phyloP scores from a whole-genome alignment of 2,888 invertebrate genomes.

The Phyto melanocephala region DNA sequence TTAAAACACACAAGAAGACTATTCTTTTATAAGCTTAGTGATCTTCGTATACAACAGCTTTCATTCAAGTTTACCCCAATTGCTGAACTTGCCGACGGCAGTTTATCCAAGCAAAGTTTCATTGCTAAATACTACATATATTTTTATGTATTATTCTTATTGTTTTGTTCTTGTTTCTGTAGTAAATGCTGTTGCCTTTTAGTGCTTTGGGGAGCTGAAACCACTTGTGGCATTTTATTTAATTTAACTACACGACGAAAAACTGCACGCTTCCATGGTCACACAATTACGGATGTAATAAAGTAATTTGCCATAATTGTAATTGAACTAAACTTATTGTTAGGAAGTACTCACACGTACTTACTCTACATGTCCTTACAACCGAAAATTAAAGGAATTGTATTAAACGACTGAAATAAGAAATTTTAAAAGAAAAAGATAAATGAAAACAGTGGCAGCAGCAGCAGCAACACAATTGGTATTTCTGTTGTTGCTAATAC shows the following conservation, averaged over 20 bases:
- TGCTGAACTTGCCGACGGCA: conserved; percentile 56
- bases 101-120: conserved; percentile 23
- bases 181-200: conserved; percentile 31
- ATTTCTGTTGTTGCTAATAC: conserved; percentile 13
- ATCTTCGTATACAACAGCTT: conserved; percentile 4
- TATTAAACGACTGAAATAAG: conserved; percentile 4
- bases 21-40: no score
- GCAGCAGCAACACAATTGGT: conserved; percentile 18
- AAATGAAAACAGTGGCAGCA: conserved; percentile 15
- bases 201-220: conserved; percentile 62
- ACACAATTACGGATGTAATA: conserved; percentile 79
- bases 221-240: conserved; percentile 67
- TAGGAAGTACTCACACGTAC: conserved; percentile 48
- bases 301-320: conserved; percentile 78
- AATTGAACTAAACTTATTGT: conserved; percentile 73
- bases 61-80: conserved; percentile 34
- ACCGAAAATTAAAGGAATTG: conserved; percentile 20
- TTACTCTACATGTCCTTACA: conserved; percentile 9
- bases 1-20: no score
- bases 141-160: conserved; percentile 23
- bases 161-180: background rate
- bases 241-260: conserved; percentile 70
- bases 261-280: conserved; percentile 75
- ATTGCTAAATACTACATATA: background rate
- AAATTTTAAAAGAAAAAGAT: conserved; percentile 9